These are phyloP conservation scores for Nomada ruficornis DNA, from an alignment of 2,888 invertebrate genomes.

Conservation along the genomic window DNA sequence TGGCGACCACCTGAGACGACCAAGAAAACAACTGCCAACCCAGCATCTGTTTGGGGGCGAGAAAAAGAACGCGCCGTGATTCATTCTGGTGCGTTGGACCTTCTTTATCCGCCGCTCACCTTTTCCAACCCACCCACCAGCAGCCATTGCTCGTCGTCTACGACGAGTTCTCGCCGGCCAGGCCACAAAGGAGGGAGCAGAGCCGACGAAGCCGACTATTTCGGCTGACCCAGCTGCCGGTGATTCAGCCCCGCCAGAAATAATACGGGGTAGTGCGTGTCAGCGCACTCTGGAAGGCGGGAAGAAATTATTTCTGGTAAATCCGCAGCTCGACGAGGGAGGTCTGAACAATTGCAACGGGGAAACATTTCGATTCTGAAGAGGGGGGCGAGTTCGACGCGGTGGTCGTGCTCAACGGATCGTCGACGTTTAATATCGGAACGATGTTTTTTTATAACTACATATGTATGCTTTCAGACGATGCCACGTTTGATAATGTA, in stretches of 20 bases:
- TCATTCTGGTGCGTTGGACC: constrained; percentile 48
- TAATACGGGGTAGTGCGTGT: constrained; percentile 78
- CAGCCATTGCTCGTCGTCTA: constrained; percentile 28
- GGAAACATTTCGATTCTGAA: background rate
- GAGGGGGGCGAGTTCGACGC: background rate
- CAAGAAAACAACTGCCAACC: constrained; percentile 48
- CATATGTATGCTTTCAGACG: background rate
- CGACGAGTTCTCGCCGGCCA: constrained; percentile 6
- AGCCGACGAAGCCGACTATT: constrained; percentile 74
- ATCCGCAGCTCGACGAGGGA: constrained; percentile 48
- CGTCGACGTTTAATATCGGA: background rate
- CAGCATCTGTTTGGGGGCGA: background rate
- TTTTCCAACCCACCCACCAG: constrained; percentile 33
- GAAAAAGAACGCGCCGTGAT: constrained; percentile 52
- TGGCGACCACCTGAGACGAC: constrained; percentile 59
- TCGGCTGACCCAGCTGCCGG: constrained; percentile 77
- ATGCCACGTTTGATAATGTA: background rate
- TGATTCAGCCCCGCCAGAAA: constrained; percentile 82
- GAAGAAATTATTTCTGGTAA: constrained; percentile 72
- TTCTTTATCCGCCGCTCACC: constrained; percentile 55
- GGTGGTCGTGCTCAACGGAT: background rate
- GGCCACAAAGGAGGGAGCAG: constrained; percentile 44
- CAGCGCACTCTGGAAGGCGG: constrained; percentile 81
- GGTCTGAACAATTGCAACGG: background rate
- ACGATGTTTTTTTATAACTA: background rate